Conservation (phyloP, 2,113 vertebrate genomes). For the Semnornis frantzii region DNA sequence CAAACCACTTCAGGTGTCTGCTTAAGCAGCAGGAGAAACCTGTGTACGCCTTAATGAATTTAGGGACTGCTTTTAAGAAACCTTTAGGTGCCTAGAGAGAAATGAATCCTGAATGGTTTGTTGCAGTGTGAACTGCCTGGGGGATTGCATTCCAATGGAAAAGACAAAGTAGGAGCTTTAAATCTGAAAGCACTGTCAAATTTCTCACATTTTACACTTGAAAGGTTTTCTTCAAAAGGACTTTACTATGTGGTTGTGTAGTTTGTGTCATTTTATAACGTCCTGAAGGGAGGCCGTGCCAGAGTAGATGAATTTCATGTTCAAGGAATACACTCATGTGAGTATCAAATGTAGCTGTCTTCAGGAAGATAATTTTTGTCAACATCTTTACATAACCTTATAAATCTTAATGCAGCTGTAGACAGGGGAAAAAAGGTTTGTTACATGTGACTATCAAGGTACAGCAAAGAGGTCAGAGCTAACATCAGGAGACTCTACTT, state of each 20-base stretch:
- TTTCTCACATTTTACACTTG: not conserved
- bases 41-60: conserved; percentile 27
- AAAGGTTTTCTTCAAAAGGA: not conserved
- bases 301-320: not conserved
- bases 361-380: not conserved
- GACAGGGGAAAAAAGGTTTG: not conserved
- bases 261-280: conserved; percentile 3
- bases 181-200: conserved; percentile 18
- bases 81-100: conserved; percentile 9
- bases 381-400: not conserved
- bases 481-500: not conserved
- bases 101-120: conserved; percentile 35
- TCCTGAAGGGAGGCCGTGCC: not conserved
- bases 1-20: not conserved
- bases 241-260: not conserved
- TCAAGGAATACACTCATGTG: not conserved
- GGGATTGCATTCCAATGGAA: conserved; percentile 13
- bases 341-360: not conserved
- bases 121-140: not conserved
- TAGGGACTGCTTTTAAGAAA: conserved; percentile 25
- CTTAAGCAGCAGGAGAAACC: conserved; percentile 6
- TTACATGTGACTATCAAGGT: not conserved
- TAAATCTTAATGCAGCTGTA: not conserved
- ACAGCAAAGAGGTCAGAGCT: not conserved
- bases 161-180: conserved; percentile 20